phyloP scores from a whole-genome alignment of 1,140 invertebrate species.

The Dufourea novaeangliae region DNA sequence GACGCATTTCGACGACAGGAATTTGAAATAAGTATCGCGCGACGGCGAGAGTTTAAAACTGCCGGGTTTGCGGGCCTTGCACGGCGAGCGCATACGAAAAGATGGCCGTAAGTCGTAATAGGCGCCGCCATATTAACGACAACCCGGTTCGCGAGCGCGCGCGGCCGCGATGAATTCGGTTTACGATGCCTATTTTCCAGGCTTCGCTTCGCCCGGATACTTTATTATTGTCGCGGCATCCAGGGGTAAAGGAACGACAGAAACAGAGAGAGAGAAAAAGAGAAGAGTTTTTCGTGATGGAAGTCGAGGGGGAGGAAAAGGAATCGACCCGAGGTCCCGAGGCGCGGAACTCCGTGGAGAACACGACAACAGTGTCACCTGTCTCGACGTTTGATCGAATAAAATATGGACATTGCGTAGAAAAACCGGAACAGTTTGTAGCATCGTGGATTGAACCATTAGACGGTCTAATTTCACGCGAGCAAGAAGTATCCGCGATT shows the following conservation, averaged over 20 bases:
- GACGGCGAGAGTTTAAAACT: neutral
- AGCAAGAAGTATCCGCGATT: neutral
- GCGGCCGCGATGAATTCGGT: slow-evolving; percentile 63
- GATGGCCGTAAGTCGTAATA: slow-evolving; percentile 54
- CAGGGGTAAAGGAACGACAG: neutral
- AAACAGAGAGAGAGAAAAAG: neutral
- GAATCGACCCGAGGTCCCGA: slow-evolving; percentile 19
- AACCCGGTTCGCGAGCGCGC: slow-evolving; percentile 1
- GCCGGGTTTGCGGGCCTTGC: slow-evolving; percentile 13
- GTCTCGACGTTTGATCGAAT: slow-evolving; percentile 28
- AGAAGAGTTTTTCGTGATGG: slow-evolving; percentile 24
- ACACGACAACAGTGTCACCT: neutral
- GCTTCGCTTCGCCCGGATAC: slow-evolving; percentile 48
- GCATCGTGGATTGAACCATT: slow-evolving; percentile 18
- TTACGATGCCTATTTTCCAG: slow-evolving; percentile 68
- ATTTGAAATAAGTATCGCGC: neutral
- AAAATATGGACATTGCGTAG: slow-evolving; percentile 10
- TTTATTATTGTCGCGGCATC: slow-evolving; percentile 68
- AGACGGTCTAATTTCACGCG: neutral
- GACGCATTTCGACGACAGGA: neutral
- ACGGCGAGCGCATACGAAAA: slow-evolving; percentile 25
- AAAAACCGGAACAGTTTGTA: neutral
- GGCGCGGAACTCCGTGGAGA: slow-evolving; percentile 8
- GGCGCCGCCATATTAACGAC: slow-evolving; percentile 58
- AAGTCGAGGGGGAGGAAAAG: slow-evolving; percentile 26